Evolutionary conservation across 2,113 vertebrate species (phyloP).

Genomic region (Anseranas semipalmata): DNA sequence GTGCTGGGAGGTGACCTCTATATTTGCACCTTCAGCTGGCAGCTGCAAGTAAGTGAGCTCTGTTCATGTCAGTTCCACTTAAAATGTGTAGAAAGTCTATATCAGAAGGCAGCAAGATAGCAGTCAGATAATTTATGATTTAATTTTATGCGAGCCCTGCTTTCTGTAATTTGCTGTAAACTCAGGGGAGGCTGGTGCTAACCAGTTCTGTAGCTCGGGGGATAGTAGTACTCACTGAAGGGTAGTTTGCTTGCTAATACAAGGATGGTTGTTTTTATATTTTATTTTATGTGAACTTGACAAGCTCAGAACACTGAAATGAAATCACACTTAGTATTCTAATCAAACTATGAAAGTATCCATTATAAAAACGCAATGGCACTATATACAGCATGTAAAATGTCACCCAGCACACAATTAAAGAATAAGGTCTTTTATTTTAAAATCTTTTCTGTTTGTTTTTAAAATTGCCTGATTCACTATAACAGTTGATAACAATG

Average conservation of each 20-base stretch:
- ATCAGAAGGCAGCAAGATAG: conserved; percentile 92
- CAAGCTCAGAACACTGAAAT: conserved; percentile 82
- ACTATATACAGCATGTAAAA: conserved; percentile 70
- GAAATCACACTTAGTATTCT: conserved; percentile 84
- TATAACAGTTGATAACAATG: conserved; percentile 70
- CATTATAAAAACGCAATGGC: conserved; percentile 76
- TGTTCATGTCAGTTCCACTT: conserved; percentile 85
- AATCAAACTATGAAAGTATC: conserved; percentile 82
- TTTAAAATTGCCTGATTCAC: conserved; percentile 69
- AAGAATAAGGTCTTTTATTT: conserved; percentile 50
- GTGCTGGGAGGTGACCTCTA: conserved; percentile 77
- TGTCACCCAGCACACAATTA: conserved; percentile 72
- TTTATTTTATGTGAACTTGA: conserved; percentile 87
- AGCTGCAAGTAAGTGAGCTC: conserved; percentile 79
- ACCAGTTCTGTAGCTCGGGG: conserved; percentile 87
- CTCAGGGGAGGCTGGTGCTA: conserved; percentile 88
- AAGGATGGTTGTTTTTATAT: conserved; percentile 86
- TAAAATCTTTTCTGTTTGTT: conserved; percentile 65
- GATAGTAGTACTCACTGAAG: conserved; percentile 83
- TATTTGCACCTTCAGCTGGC: conserved; percentile 80
- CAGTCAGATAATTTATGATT: conserved; percentile 98
- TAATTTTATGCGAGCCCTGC: conserved; percentile 97
- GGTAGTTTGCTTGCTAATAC: conserved; percentile 88
- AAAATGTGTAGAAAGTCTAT: conserved; percentile 86
- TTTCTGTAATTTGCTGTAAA: conserved; percentile 98